Conservation (phyloP, 2,888 invertebrate species). For the Drosophila picticornis region DNA sequence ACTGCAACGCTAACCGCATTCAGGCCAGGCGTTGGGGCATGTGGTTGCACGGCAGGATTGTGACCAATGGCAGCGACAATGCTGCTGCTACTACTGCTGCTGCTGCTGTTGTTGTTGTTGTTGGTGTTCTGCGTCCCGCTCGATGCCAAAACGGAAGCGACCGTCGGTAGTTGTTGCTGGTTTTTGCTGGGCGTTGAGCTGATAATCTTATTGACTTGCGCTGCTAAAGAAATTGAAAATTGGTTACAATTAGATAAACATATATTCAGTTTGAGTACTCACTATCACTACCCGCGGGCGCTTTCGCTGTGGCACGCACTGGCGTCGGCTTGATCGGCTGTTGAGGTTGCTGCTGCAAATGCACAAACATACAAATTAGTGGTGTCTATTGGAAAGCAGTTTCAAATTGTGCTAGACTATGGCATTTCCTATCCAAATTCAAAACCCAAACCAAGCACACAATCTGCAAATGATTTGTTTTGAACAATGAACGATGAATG, state of each 20-base stretch:
- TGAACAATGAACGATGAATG: not conserved
- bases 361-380: not conserved
- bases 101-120: slow-evolving; percentile 49
- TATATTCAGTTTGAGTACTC: slow-evolving; percentile 37
- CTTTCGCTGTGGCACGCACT: slow-evolving; percentile 87
- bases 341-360: slow-evolving; percentile 74
- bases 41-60: slow-evolving; percentile 82
- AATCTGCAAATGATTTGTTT: not conserved
- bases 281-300: slow-evolving; percentile 86
- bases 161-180: slow-evolving; percentile 76
- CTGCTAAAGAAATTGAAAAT: slow-evolving; percentile 27
- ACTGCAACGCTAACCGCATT: slow-evolving; percentile 57
- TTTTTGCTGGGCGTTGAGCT: slow-evolving; percentile 86
- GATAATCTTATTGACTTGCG: slow-evolving; percentile 81
- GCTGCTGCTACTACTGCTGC: slow-evolving; percentile 59
- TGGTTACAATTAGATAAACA: not conserved
- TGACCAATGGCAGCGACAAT: slow-evolving; percentile 64
- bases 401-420: not conserved
- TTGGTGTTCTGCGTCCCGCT: slow-evolving; percentile 43
- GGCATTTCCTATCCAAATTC: not conserved
- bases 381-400: not conserved
- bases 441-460: not conserved
- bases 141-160: slow-evolving; percentile 81
- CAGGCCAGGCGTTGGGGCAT: slow-evolving; percentile 84
- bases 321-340: slow-evolving; percentile 95